These are phyloP conservation scores for Drosophila mayaguana DNA, from an alignment of 2,888 invertebrate species.

Conservation along the genomic window DNA sequence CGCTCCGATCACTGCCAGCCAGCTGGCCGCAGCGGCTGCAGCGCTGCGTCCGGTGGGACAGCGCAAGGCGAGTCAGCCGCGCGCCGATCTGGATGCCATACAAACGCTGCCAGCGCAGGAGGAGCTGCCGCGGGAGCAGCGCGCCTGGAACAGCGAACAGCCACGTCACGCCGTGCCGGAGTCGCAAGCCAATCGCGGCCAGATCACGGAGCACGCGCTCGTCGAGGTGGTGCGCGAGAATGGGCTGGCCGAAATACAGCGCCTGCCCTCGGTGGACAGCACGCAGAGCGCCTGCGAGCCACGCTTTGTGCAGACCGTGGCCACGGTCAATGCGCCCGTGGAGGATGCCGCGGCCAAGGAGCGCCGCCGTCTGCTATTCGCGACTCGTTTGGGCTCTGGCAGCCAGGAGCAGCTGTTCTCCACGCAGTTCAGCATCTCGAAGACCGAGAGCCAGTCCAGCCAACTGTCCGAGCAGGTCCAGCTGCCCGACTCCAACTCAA, in stretches of 20 bases:
- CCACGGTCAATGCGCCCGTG: slow-evolving; percentile 72
- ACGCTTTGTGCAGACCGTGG: slow-evolving; percentile 75
- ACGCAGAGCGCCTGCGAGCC: slow-evolving; percentile 74
- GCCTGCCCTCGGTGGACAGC: slow-evolving; percentile 78
- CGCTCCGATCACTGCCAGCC: slow-evolving; percentile 75
- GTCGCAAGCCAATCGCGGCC: slow-evolving; percentile 68
- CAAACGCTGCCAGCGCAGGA: slow-evolving; percentile 86
- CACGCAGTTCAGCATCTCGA: slow-evolving; percentile 88
- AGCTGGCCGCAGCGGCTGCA: slow-evolving; percentile 74
- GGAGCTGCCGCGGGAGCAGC: slow-evolving; percentile 78
- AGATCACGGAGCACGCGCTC: slow-evolving; percentile 68
- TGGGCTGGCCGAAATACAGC: slow-evolving; percentile 79
- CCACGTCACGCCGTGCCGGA: slow-evolving; percentile 21
- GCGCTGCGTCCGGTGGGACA: slow-evolving; percentile 70
- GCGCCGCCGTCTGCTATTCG: slow-evolving; percentile 87
- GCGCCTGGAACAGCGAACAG: not conserved
- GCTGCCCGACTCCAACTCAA: slow-evolving; percentile 65
- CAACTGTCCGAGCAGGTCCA: slow-evolving; percentile 86
- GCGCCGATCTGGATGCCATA: slow-evolving; percentile 86
- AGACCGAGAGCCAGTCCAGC: slow-evolving; percentile 88
- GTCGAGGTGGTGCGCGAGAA: slow-evolving; percentile 66
- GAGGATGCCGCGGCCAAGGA: slow-evolving; percentile 81
- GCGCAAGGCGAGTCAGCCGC: slow-evolving; percentile 33
- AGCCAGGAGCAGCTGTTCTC: slow-evolving; percentile 90
- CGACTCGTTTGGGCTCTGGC: slow-evolving; percentile 88